Conservation (phyloP, 2,113 vertebrate species). For the Tragelaphus buxtoni region DNA sequence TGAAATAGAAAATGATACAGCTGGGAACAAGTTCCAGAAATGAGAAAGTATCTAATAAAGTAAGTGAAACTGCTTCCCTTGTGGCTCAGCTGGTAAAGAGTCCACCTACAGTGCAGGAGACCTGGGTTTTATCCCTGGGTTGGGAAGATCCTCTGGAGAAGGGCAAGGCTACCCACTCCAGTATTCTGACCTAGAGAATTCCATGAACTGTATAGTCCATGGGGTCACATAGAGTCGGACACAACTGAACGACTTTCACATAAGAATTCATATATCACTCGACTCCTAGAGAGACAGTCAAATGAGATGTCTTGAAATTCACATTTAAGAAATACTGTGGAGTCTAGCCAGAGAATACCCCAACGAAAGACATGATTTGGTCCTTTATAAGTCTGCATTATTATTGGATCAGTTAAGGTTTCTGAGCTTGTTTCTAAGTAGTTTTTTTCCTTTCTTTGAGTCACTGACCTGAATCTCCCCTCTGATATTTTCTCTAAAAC, state of each 20-base stretch:
- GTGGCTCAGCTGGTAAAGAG: neutral
- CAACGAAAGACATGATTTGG: neutral
- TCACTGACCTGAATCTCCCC: neutral
- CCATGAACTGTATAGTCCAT: neutral
- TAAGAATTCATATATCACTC: neutral
- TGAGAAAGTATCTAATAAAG: slow-evolving; percentile 51
- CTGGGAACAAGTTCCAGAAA: slow-evolving; percentile 44
- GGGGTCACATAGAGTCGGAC: neutral
- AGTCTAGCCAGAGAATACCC: neutral
- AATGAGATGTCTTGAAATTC: neutral
- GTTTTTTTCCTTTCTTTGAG: neutral
- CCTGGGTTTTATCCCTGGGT: neutral
- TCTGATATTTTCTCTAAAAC: neutral
- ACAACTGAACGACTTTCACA: neutral
- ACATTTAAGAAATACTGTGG: neutral
- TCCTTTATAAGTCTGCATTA: neutral
- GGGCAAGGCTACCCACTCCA: neutral
- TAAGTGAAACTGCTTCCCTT: neutral
- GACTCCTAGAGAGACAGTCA: neutral
- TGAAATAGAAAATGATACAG: slow-evolving; percentile 62
- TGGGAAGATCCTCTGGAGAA: neutral
- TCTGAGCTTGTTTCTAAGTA: neutral
- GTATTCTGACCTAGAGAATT: neutral
- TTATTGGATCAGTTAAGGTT: neutral
- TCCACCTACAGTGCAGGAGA: neutral